Conservation (phyloP, 2,888 invertebrate genomes). For the Drosophila mulleri region DNA sequence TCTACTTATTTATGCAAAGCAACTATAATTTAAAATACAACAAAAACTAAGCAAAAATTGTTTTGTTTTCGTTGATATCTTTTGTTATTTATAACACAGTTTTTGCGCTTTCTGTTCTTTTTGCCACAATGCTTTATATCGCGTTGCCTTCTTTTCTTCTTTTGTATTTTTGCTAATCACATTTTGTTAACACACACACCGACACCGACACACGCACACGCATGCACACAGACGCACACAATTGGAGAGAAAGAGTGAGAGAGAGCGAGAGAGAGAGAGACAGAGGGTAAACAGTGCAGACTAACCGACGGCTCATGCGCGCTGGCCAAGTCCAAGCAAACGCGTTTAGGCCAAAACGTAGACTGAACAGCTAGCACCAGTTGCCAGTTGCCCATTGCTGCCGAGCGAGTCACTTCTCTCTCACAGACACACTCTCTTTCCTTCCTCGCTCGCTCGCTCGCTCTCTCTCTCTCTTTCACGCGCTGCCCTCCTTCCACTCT, state of each 20-base stretch:
- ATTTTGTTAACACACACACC: constrained; percentile 75
- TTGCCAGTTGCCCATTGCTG: constrained; percentile 29
- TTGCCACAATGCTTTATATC: constrained; percentile 62
- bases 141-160: constrained; percentile 66
- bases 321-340: constrained; percentile 74
- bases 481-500: constrained; percentile 9
- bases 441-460: not conserved
- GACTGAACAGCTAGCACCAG: constrained; percentile 66
- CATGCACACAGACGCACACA: constrained; percentile 20
- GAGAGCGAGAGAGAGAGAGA: constrained; percentile 17
- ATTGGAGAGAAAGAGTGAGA: constrained; percentile 9
- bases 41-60: constrained; percentile 23
- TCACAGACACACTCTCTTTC: not conserved
- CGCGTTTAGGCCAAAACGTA: constrained; percentile 82
- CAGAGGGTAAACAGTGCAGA: constrained; percentile 38
- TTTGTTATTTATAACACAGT: constrained; percentile 48
- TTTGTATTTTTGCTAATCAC: constrained; percentile 81
- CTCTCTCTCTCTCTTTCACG: not conserved
- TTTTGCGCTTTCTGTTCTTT: constrained; percentile 56
- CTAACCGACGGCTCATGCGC: constrained; percentile 67
- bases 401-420: constrained; percentile 9
- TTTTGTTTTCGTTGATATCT: constrained; percentile 21
- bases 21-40: constrained; percentile 17
- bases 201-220: constrained; percentile 20
- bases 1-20: constrained; percentile 22